Evolutionary conservation across 2,888 invertebrate species (phyloP).

Genomic region (Pilophorus perplexus): DNA sequence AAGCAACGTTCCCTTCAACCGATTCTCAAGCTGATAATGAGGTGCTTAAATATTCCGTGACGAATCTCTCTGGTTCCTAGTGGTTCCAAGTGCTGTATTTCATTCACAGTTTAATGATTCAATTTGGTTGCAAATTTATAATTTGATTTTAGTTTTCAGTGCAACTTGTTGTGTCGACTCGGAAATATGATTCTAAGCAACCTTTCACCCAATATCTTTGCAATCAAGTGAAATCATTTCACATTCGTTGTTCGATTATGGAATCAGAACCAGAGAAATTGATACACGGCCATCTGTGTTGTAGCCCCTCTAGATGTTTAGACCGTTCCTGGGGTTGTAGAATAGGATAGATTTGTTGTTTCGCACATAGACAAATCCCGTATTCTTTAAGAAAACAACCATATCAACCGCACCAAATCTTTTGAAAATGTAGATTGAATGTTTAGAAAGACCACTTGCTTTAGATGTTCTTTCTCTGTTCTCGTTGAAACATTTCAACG

Average conservation of each 20-base stretch:
- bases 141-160: too few relatives aligned
- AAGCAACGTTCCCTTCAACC: constrained; percentile 78
- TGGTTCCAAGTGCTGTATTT: too few relatives aligned
- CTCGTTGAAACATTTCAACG: not conserved
- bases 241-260: too few relatives aligned
- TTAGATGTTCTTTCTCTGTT: constrained; percentile 41
- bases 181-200: too few relatives aligned
- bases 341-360: constrained; percentile 38
- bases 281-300: too few relatives aligned
- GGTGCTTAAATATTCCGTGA: constrained; percentile 46
- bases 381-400: constrained; percentile 21
- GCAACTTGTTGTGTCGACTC: too few relatives aligned
- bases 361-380: constrained; percentile 36
- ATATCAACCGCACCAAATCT: constrained; percentile 19
- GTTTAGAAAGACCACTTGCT: constrained; percentile 41
- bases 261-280: too few relatives aligned
- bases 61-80: constrained; percentile 7
- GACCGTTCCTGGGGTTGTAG: constrained; percentile 38
- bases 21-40: constrained; percentile 61
- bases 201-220: too few relatives aligned
- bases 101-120: too few relatives aligned
- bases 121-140: too few relatives aligned
- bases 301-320: constrained; percentile 39
- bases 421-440: constrained; percentile 39
- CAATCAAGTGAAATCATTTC: too few relatives aligned